phyloP scores from a whole-genome alignment of 2,888 invertebrate species.

The Heliconius charithonia region DNA sequence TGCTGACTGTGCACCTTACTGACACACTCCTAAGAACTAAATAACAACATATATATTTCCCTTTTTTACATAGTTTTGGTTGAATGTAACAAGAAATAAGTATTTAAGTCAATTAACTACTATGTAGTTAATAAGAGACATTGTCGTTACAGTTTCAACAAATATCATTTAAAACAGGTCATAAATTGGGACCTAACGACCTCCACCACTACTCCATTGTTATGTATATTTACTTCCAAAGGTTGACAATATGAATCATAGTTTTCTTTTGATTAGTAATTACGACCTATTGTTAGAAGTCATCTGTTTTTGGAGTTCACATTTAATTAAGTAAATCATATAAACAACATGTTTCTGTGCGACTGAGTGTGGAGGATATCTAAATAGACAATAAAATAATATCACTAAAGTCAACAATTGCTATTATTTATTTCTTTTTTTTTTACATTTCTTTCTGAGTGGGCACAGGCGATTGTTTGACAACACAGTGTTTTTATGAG shows the following conservation, averaged over 20 bases:
- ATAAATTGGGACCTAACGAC: background rate
- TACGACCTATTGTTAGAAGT: background rate
- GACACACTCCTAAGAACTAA: background rate
- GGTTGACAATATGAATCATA: background rate
- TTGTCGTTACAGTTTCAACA: background rate
- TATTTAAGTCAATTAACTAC: background rate
- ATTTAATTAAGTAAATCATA: too few relatives aligned
- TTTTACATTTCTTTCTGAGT: conserved; percentile 23
- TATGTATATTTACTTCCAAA: background rate
- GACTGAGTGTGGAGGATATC: background rate
- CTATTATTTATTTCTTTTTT: background rate
- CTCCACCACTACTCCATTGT: background rate
- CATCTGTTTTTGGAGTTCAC: background rate
- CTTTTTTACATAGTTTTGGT: background rate
- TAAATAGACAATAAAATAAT: background rate
- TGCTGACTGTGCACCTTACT: background rate
- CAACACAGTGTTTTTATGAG: conserved; percentile 42
- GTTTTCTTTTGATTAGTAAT: background rate
- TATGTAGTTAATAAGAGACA: background rate
- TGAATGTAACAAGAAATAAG: background rate
- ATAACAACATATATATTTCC: background rate
- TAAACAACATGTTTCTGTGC: background rate
- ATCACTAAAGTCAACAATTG: conserved; percentile 4
- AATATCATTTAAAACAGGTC: background rate
- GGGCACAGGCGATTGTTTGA: conserved; percentile 39